A percentile compares a stretch with the other conserved stretches of the same genome.
phyloP scores from a whole-genome alignment of 2,797 vertebrate genomes.

The Argya squamiceps region DNA sequence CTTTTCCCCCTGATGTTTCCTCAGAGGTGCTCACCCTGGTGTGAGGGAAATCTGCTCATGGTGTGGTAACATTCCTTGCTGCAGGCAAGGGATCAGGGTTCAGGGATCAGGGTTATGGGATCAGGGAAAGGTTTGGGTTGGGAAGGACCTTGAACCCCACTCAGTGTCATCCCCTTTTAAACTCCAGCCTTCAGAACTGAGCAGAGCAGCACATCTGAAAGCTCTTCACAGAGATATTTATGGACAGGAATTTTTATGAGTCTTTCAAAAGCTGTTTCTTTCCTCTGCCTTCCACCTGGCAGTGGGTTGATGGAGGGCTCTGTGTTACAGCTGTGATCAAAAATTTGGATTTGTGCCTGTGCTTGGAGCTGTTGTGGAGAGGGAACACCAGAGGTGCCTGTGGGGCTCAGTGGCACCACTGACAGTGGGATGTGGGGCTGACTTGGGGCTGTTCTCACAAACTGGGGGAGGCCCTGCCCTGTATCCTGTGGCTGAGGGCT shows the following conservation, averaged over 20 bases:
- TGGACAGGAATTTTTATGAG: not conserved
- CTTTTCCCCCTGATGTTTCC: not conserved
- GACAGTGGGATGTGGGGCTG: not conserved
- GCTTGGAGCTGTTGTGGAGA: not conserved
- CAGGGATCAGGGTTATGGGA: not conserved
- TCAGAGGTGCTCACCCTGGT: not conserved
- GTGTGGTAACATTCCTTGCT: not conserved
- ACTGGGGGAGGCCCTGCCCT: not conserved
- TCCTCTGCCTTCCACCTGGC: not conserved
- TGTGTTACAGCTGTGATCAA: not conserved
- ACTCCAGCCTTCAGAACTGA: not conserved
- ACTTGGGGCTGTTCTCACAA: not conserved
- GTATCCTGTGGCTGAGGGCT: not conserved
- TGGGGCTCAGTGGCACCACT: not conserved
- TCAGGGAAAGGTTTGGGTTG: not conserved
- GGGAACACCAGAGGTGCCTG: not conserved
- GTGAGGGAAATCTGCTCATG: not conserved
- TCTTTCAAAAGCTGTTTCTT: not conserved
- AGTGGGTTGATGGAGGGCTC: not conserved
- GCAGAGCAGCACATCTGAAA: not conserved
- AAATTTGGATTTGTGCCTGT: not conserved
- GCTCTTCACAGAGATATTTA: not conserved
- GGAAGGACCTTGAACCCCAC: not conserved
- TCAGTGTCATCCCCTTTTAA: not conserved
- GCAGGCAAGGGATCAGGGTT: not conserved